A percentile compares a stretch with the other conserved stretches of the same genome.
Conservation (phyloP, 1,140 invertebrate genomes). For the Drosophila azteca region DNA sequence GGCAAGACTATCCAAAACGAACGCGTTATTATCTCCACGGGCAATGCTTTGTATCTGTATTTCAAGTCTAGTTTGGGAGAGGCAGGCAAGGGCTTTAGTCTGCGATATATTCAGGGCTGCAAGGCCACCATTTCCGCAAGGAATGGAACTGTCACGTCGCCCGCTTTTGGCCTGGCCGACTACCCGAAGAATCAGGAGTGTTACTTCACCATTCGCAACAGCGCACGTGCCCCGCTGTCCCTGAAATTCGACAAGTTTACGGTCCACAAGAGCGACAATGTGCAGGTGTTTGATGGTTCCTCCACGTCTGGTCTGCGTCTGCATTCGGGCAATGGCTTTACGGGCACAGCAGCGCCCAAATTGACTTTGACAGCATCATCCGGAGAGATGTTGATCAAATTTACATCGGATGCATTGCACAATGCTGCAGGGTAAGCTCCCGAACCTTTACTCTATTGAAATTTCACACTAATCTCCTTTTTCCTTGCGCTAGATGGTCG, state of each 20-base stretch:
- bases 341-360: slow-evolving; percentile 88
- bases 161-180: slow-evolving; percentile 91
- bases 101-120: slow-evolving; percentile 95
- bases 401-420: slow-evolving; percentile 94
- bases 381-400: slow-evolving; percentile 95
- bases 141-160: slow-evolving; percentile 94
- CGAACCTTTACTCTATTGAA: no score
- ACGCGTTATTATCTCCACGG: slow-evolving; percentile 94
- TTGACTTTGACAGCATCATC: slow-evolving; percentile 96
- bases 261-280: slow-evolving; percentile 93
- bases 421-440: slow-evolving; percentile 86
- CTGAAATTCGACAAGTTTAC: slow-evolving; percentile 94
- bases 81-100: slow-evolving; percentile 94
- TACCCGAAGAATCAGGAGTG: slow-evolving; percentile 97
- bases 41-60: slow-evolving; percentile 94
- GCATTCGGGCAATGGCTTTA: slow-evolving; percentile 95
- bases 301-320: slow-evolving; percentile 93
- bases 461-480: neutral
- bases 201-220: slow-evolving; percentile 93
- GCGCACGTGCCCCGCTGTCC: slow-evolving; percentile 92
- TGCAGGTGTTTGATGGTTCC: slow-evolving; percentile 95
- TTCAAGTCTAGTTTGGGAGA: slow-evolving; percentile 95
- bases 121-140: slow-evolving; percentile 90
- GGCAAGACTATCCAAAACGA: slow-evolving; percentile 91
- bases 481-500: slow-evolving; percentile 88